Percentiles rank a stretch among this genome's conserved stretches.
Evolutionary conservation across 2,888 invertebrate genomes (phyloP).

Genomic region (Hypercompe scribonia): DNA sequence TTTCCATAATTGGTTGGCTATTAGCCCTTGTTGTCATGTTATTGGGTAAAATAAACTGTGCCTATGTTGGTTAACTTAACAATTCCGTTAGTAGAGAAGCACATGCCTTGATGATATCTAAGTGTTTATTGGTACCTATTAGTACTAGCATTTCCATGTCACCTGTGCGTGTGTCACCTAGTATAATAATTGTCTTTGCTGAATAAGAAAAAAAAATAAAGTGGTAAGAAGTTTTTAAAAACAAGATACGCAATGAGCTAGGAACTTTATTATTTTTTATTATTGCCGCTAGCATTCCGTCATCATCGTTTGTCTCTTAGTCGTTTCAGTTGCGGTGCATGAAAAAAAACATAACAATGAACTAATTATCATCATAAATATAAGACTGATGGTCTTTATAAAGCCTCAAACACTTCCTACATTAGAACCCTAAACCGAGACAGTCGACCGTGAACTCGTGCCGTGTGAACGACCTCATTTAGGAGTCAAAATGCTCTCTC

Average conservation of each 20-base stretch:
- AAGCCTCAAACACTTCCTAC: constrained; percentile 42
- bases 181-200: no score
- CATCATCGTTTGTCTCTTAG: background rate
- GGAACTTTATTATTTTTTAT: no score
- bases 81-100: background rate
- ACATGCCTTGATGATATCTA: background rate
- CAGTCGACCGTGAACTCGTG: constrained; percentile 48
- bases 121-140: background rate
- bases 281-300: no score
- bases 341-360: constrained; percentile 21
- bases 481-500: constrained; percentile 77
- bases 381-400: constrained; percentile 37
- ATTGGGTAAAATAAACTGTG: background rate
- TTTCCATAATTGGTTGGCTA: constrained; percentile 32
- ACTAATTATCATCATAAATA: constrained; percentile 37
- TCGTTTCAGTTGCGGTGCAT: background rate
- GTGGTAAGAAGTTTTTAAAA: background rate
- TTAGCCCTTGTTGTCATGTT: constrained; percentile 9
- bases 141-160: background rate
- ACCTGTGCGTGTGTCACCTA: background rate
- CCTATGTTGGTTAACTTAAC: background rate
- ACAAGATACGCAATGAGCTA: background rate
- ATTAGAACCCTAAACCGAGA: constrained; percentile 39
- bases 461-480: constrained; percentile 80
- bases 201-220: background rate